Conservation (phyloP, 2,113 vertebrate genomes). For the Pithys albifrons region DNA sequence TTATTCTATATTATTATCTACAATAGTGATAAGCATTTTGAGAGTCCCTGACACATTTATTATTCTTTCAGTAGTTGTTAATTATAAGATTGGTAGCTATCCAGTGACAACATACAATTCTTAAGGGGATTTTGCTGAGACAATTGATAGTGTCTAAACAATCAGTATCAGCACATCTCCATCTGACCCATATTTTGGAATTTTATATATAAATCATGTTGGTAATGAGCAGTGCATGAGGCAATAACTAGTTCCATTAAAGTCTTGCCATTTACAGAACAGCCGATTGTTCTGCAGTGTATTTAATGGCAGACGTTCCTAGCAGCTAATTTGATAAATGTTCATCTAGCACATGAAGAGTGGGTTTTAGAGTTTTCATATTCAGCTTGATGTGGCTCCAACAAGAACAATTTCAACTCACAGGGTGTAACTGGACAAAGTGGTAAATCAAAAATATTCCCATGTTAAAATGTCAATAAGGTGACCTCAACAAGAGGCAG, state of each 20-base stretch:
- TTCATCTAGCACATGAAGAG: neutral
- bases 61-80: constrained; percentile 43
- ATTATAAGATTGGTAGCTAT: constrained; percentile 6
- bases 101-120: neutral
- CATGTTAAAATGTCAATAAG: neutral
- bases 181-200: constrained; percentile 34
- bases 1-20: constrained; percentile 8
- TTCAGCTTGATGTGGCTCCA: constrained; percentile 39
- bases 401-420: neutral
- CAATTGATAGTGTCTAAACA: neutral
- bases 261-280: constrained; percentile 29
- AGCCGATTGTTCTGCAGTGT: neutral
- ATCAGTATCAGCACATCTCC: constrained; percentile 12
- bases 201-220: constrained; percentile 24
- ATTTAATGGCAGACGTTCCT: constrained; percentile 41
- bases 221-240: constrained; percentile 14
- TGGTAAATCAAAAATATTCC: neutral
- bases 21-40: neutral
- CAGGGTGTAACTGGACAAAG: neutral
- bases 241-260: constrained; percentile 35
- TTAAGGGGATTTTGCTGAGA: constrained; percentile 20
- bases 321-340: constrained; percentile 26
- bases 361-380: neutral
- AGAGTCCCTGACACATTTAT: constrained; percentile 14
- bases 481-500: neutral